A percentile compares a stretch with the other conserved stretches of the same genome.
Evolutionary conservation across 2,888 invertebrate species (phyloP).

Genomic region (Heliconius ismenius): DNA sequence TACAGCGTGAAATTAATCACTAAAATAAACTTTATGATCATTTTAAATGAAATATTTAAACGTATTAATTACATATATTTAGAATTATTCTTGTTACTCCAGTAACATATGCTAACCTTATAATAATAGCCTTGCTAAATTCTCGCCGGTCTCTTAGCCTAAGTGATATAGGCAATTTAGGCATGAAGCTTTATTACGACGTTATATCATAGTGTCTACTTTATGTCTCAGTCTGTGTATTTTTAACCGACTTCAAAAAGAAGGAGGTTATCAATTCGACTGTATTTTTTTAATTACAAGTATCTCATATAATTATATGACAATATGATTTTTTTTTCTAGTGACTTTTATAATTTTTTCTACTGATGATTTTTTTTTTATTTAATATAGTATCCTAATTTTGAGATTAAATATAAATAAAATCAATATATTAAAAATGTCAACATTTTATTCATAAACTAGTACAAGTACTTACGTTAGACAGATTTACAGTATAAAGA

Average conservation of each 20-base stretch:
- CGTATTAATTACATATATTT: no score
- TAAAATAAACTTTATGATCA: no score
- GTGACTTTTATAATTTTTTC: no score
- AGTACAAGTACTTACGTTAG: conserved; percentile 74
- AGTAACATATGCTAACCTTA: neutral
- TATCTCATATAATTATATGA: no score
- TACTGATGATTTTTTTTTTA: no score
- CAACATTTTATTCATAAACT: conserved; percentile 81
- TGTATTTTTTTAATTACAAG: neutral
- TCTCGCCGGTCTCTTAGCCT: neutral
- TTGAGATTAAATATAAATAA: neutral
- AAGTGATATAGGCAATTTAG: neutral
- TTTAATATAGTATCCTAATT: neutral
- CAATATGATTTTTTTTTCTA: neutral
- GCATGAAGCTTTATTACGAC: neutral
- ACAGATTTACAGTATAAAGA: conserved; percentile 67
- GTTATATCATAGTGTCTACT: neutral
- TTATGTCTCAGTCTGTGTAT: neutral
- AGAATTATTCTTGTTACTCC: neutral
- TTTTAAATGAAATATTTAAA: no score
- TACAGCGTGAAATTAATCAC: no score
- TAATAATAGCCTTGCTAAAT: neutral
- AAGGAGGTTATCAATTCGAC: no score
- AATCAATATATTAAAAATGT: conserved; percentile 56
- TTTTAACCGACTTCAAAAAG: neutral